A percentile compares a stretch with the other conserved stretches of the same genome.
Conservation (phyloP, 2,113 vertebrate species). For the Dendrocopos noguchii region DNA sequence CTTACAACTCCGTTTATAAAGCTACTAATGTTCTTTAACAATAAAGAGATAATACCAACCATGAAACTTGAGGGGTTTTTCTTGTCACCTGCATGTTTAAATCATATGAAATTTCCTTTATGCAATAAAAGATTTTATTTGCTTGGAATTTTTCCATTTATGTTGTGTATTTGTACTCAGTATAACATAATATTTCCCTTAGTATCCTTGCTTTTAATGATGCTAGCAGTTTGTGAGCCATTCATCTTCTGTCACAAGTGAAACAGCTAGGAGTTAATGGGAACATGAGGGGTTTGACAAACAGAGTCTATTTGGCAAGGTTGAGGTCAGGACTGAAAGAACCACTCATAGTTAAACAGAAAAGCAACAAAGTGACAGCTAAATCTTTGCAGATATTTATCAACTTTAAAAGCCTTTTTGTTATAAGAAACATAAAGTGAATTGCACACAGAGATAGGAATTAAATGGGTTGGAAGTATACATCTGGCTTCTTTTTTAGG, state of each 20-base stretch:
- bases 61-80: conserved; percentile 38
- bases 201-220: conserved; percentile 60
- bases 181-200: conserved; percentile 43
- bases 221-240: conserved; percentile 52
- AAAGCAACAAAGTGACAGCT: conserved; percentile 71
- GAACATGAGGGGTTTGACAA: conserved; percentile 71
- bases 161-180: conserved; percentile 39
- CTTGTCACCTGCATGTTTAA: conserved; percentile 41
- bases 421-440: conserved; percentile 58
- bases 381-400: conserved; percentile 66
- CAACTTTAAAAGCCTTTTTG: conserved; percentile 68
- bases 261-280: conserved; percentile 72
- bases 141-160: conserved; percentile 50
- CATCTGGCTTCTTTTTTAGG: neutral
- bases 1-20: conserved; percentile 6
- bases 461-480: conserved; percentile 33
- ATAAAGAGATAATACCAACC: conserved; percentile 23
- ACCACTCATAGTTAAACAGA: conserved; percentile 69
- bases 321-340: conserved; percentile 67
- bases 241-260: conserved; percentile 66
- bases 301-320: conserved; percentile 71
- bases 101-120: conserved; percentile 57
- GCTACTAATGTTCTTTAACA: neutral
- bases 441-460: conserved; percentile 39
- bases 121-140: conserved; percentile 52